phyloP scores from a whole-genome alignment of 2,888 invertebrate species.

The Alitta virens region DNA sequence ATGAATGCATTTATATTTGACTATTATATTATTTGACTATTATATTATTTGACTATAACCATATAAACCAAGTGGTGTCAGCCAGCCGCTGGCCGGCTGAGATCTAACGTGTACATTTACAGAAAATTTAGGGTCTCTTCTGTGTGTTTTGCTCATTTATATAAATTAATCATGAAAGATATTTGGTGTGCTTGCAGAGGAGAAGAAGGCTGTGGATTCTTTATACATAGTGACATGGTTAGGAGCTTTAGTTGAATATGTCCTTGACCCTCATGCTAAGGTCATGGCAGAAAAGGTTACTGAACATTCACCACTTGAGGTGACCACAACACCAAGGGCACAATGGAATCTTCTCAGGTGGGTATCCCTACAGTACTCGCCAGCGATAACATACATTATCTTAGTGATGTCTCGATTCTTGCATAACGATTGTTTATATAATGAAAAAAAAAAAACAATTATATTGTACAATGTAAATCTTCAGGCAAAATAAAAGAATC shows the following conservation, averaged over 20 bases:
- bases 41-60: too few relatives aligned
- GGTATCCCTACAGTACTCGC: too few relatives aligned
- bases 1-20: too few relatives aligned
- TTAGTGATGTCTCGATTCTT: too few relatives aligned
- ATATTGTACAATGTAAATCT: too few relatives aligned
- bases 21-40: too few relatives aligned
- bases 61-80: too few relatives aligned
- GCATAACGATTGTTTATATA: too few relatives aligned
- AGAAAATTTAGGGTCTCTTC: neutral
- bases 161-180: neutral
- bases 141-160: neutral
- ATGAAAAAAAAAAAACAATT: too few relatives aligned
- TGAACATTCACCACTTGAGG: conserved; percentile 61
- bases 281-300: conserved; percentile 38
- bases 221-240: conserved; percentile 86
- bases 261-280: conserved; percentile 67
- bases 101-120: neutral
- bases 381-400: too few relatives aligned
- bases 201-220: conserved; percentile 67
- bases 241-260: conserved; percentile 83
- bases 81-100: too few relatives aligned
- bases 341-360: conserved; percentile 77
- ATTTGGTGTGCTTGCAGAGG: neutral
- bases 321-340: conserved; percentile 80
- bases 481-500: too few relatives aligned